Base-by-base conservation (phyloP, 2,113 vertebrate species). In the Dryoscopus gambensis region DNA sequence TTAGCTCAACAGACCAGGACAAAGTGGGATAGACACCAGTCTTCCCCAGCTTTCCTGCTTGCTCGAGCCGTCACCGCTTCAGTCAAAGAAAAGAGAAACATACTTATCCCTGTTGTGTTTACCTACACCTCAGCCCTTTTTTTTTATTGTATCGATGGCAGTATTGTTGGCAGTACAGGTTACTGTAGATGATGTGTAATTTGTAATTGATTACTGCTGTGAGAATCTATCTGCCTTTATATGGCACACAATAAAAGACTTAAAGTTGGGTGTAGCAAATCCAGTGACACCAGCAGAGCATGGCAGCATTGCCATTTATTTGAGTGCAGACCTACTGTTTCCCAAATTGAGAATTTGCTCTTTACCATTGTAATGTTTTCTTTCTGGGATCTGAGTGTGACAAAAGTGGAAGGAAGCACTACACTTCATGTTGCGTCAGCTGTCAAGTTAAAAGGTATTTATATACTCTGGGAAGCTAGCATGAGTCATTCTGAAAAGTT, bases 401-500 rank as follows among this genome's bases (percentile, higher is more conserved):
- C 53, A 89, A 76, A 96, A 90, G 74, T 89, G 53, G 92, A 96
- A 92, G 79, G 64, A 86, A 92, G 46, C 55, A 37, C 42, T 95
- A 40, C 65, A 71, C 77, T 93, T 87, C 52, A 7, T 75, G 30
- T 87, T 95, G 76, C 27, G 2, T 93, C 94, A 95, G 55, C 80
- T 92, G 89, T 91, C 60, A 87, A 89, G 77, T 82, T 89, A 79
- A 78, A 94, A 89, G 69, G 56, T 93, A 84, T 81, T 94, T 95
- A 89, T 93, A 93, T 95, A 87, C 83, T 86, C 68, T 70, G 62
- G 65, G 56, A 96, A 92, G 49, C 15, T 65, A 57, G 40, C 25
- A 44, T 96, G 92, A 96, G 76, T 93, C 76, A 94, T 89, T 73
- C 65, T 87, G 62, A 92, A 81, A 92, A 89, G 80, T 90, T 95